These are phyloP conservation scores for Crenuchus spilurus DNA, from an alignment of 2,797 vertebrate species.

Conservation along the genomic window DNA sequence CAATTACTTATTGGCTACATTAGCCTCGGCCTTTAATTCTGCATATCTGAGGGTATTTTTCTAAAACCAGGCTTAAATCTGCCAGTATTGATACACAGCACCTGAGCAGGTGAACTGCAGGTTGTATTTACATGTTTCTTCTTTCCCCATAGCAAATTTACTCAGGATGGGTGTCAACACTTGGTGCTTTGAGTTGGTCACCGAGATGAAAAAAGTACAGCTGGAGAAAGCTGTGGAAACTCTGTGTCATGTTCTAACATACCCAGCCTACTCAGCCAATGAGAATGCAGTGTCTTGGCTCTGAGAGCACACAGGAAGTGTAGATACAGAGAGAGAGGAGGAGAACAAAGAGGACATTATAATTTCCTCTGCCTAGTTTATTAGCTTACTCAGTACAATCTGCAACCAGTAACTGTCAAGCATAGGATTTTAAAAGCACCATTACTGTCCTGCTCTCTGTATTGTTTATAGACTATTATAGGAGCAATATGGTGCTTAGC, in stretches of 20 bases:
- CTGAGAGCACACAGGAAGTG: no score
- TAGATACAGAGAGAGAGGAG: neutral
- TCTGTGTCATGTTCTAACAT: neutral
- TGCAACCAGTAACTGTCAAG: constrained; percentile 3
- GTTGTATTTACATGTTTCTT: no score
- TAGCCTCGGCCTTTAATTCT: no score
- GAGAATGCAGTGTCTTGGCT: neutral
- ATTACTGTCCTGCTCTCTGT: neutral
- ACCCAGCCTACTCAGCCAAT: neutral
- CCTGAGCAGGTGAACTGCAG: no score
- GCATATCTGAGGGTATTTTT: no score
- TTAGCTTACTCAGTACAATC: neutral
- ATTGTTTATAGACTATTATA: neutral
- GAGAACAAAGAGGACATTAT: neutral
- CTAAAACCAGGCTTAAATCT: no score
- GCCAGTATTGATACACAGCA: no score
- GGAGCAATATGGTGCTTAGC: neutral
- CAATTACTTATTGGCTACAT: no score
- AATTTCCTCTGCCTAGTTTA: neutral
- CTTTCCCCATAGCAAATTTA: no score
- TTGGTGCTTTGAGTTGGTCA: neutral
- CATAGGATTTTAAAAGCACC: neutral
- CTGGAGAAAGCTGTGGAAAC: neutral
- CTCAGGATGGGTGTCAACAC: no score
- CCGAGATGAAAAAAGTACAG: neutral